phyloP scores from a whole-genome alignment of 2,888 invertebrate genomes.

The Halocaridina rubra region DNA sequence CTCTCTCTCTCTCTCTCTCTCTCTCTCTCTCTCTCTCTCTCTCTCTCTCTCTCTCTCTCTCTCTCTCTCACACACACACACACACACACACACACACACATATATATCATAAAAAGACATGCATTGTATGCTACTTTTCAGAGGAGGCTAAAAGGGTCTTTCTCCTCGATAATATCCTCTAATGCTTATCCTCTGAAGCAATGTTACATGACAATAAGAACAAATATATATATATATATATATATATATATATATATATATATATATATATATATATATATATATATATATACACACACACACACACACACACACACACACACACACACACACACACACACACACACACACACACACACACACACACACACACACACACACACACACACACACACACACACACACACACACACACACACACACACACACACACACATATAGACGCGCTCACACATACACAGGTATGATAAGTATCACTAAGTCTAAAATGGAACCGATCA shows the following conservation, averaged over 20 bases:
- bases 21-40: constrained; percentile 13
- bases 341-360: background rate
- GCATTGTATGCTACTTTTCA: no score
- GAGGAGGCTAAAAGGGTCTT: no score
- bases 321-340: background rate
- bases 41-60: background rate
- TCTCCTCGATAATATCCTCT: no score
- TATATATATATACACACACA: background rate
- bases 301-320: background rate
- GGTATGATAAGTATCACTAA: background rate
- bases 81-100: background rate
- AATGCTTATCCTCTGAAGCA: no score
- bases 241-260: constrained; percentile 18
- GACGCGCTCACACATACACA: background rate
- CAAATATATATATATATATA: background rate
- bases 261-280: constrained; percentile 23
- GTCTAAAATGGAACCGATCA: no score
- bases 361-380: background rate
- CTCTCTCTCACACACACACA: background rate
- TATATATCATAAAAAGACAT: no score
- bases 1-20: constrained; percentile 7
- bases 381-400: constrained; percentile 8
- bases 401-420: no score
- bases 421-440: background rate
- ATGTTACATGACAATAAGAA: background rate